Percentiles rank a stretch among this genome's conserved stretches.
These are phyloP conservation scores for Amazona finschi DNA, from an alignment of 2,797 vertebrate genomes.

Conservation along the genomic window DNA sequence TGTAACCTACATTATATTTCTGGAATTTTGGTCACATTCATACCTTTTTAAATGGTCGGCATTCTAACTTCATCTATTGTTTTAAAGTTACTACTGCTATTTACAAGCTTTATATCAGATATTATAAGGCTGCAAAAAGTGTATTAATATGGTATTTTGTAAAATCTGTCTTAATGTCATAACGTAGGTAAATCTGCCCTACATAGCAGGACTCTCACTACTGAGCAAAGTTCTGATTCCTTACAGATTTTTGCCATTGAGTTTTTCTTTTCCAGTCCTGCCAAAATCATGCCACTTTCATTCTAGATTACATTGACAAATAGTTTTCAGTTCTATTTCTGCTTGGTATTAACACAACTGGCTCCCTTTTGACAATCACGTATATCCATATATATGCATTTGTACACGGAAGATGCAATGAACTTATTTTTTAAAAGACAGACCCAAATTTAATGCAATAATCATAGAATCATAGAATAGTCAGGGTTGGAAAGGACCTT, in stretches of 20 bases:
- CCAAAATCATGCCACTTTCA: not conserved
- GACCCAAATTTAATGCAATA: not conserved
- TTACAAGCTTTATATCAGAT: not conserved
- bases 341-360: not conserved
- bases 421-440: not conserved
- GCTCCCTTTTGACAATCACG: not conserved
- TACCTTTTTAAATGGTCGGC: not conserved
- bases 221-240: not conserved
- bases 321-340: not conserved
- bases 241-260: not conserved
- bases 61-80: not conserved
- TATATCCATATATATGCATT: not conserved
- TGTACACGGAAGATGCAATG: not conserved
- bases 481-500: not conserved
- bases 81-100: not conserved
- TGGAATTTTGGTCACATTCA: not conserved
- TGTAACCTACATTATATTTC: not conserved
- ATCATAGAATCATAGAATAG: not conserved
- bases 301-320: not conserved
- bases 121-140: not conserved
- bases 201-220: not conserved
- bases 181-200: not conserved
- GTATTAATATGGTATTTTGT: not conserved
- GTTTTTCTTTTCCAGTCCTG: not conserved
- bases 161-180: not conserved